phyloP scores from a whole-genome alignment of 1,140 invertebrate genomes.

The Penaeus chinensis region DNA sequence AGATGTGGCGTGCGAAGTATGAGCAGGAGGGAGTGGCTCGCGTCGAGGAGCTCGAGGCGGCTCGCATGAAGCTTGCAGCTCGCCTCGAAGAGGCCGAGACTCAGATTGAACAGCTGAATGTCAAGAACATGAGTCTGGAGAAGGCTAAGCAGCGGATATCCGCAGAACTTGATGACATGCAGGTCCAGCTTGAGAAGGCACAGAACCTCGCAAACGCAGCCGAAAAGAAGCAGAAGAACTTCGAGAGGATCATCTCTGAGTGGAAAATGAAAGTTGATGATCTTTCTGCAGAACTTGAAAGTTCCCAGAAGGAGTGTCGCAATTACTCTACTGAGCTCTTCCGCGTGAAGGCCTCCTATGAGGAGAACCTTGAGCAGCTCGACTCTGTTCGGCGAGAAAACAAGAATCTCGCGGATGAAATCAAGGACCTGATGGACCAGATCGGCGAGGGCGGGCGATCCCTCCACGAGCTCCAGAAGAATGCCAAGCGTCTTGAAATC shows the following conservation, averaged over 20 bases:
- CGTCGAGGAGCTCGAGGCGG: constrained; percentile 71
- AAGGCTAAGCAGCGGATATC: constrained; percentile 73
- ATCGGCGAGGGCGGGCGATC: constrained; percentile 54
- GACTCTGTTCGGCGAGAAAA: constrained; percentile 46
- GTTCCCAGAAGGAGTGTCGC: constrained; percentile 52
- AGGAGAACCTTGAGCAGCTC: constrained; percentile 50
- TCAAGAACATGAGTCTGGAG: constrained; percentile 68
- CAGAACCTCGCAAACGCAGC: constrained; percentile 51
- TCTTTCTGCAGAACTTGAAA: constrained; percentile 44
- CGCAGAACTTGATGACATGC: constrained; percentile 74
- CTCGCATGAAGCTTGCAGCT: constrained; percentile 70
- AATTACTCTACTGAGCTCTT: constrained; percentile 54
- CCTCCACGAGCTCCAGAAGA: constrained; percentile 65
- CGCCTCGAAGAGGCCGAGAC: constrained; percentile 58
- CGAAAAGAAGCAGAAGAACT: constrained; percentile 55
- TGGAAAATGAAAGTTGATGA: constrained; percentile 57
- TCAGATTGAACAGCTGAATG: constrained; percentile 52
- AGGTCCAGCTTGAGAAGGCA: constrained; percentile 70
- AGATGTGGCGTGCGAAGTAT: constrained; percentile 56
- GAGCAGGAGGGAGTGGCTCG: constrained; percentile 50
- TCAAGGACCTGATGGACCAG: constrained; percentile 54
- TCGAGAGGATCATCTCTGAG: constrained; percentile 51
- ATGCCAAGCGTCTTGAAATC: constrained; percentile 51
- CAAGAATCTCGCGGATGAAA: constrained; percentile 57
- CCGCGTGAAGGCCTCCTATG: constrained; percentile 51